A percentile compares a stretch with the other conserved stretches of the same genome.
Evolutionary conservation across 2,113 vertebrate species (phyloP).

Genomic region (Amia ocellicauda): DNA sequence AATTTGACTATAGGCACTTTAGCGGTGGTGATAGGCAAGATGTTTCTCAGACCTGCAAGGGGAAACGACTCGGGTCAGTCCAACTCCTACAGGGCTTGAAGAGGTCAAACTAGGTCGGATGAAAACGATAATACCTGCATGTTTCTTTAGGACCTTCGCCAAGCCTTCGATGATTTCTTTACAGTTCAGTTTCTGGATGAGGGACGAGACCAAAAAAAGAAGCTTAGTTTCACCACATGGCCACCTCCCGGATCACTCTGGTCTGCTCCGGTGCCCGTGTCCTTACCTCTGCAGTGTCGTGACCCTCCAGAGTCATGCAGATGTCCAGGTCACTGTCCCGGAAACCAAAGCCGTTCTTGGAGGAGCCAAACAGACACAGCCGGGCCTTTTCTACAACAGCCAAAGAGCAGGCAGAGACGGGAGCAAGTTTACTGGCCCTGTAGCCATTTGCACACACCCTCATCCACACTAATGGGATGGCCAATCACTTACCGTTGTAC

Average conservation of each 20-base stretch:
- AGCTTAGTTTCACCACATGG: constrained; percentile 10
- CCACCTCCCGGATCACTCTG: background rate
- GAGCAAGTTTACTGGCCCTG: background rate
- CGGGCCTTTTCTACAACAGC: constrained; percentile 80
- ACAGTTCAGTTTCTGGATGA: constrained; percentile 90
- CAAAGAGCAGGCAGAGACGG: background rate
- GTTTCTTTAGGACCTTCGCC: constrained; percentile 93
- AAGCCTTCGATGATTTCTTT: constrained; percentile 98
- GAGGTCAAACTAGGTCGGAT: background rate
- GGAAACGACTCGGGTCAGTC: background rate
- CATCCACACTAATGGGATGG: background rate
- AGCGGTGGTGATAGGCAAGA: constrained; percentile 98
- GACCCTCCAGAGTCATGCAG: constrained; percentile 97
- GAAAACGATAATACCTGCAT: constrained; percentile 76
- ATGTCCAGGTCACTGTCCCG: constrained; percentile 97
- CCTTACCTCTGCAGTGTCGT: constrained; percentile 90
- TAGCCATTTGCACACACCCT: background rate
- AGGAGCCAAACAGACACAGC: constrained; percentile 96
- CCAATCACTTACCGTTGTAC: constrained; percentile 78
- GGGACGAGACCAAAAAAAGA: no score
- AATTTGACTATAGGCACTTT: constrained; percentile 99
- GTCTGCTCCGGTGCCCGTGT: background rate
- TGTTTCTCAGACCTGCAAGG: constrained; percentile 88
- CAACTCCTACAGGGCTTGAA: background rate
- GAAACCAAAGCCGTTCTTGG: constrained; percentile 97